phyloP scores from a whole-genome alignment of 1,140 invertebrate genomes.

The Ips typographus region DNA sequence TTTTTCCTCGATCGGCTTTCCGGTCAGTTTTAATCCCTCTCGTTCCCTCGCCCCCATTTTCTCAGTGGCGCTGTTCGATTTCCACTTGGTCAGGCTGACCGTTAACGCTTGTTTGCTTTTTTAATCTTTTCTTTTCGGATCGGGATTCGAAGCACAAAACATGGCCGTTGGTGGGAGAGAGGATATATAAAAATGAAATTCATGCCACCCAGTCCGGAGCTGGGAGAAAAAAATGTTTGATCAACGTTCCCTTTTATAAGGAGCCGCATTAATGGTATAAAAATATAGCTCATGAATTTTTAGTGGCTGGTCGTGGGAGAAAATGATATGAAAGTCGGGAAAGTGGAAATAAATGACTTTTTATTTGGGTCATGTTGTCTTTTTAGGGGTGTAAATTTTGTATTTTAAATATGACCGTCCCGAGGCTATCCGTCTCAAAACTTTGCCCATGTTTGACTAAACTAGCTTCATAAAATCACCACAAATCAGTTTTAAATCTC shows the following conservation, averaged over 20 bases:
- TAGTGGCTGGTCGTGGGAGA: background rate
- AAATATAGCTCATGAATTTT: constrained; percentile 15
- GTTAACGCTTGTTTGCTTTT: constrained; percentile 37
- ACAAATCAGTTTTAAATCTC: too few species aligned
- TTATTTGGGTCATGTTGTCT: constrained; percentile 8
- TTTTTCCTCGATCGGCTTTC: constrained; percentile 22
- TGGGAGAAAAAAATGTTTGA: constrained; percentile 12
- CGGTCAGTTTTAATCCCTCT: constrained; percentile 16
- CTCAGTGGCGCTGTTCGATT: constrained; percentile 32
- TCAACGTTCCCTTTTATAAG: constrained; percentile 13
- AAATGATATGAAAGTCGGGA: constrained; percentile 6
- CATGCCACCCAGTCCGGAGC: background rate
- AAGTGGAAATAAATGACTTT: constrained; percentile 9
- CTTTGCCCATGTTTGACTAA: too few species aligned
- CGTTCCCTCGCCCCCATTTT: constrained; percentile 1
- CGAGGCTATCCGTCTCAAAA: too few species aligned
- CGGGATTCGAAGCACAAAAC: constrained; percentile 21
- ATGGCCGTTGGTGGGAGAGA: constrained; percentile 8
- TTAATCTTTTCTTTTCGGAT: constrained; percentile 31
- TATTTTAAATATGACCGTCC: too few species aligned
- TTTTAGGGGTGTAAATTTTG: too few species aligned
- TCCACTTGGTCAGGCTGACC: constrained; percentile 31
- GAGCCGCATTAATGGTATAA: constrained; percentile 10
- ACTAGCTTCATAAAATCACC: too few species aligned
- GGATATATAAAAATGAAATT: constrained; percentile 29